Conservation (phyloP, 2,797 vertebrate species). For the Mus spretus region DNA sequence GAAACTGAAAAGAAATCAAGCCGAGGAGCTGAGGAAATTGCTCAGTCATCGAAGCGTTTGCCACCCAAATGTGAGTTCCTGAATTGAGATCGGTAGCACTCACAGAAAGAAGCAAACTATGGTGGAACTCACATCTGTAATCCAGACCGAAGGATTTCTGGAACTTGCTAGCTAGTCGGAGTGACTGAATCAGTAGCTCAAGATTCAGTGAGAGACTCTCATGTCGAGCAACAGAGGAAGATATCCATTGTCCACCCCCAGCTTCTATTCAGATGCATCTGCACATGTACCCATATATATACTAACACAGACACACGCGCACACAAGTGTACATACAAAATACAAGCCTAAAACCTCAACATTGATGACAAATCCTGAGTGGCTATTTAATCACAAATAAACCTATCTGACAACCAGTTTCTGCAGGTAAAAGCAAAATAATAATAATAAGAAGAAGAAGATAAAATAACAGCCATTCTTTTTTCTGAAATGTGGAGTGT, state of each 20-base stretch:
- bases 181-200: not conserved
- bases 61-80: too few species aligned
- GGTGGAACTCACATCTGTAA: not conserved
- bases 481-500: not conserved
- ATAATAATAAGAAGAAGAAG: not conserved
- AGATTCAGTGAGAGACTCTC: not conserved
- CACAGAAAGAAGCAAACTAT: not conserved
- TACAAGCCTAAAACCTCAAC: not conserved
- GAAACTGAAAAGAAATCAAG: conserved; percentile 20
- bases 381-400: not conserved
- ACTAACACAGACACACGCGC: not conserved
- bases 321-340: not conserved
- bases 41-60: too few species aligned
- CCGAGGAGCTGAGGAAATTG: too few species aligned
- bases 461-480: not conserved
- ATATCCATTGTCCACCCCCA: too few species aligned
- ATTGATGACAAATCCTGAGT: not conserved
- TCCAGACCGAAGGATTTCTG: not conserved
- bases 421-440: not conserved
- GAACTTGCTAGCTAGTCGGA: too few species aligned
- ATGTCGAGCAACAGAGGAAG: not conserved
- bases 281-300: too few species aligned
- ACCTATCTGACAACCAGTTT: not conserved
- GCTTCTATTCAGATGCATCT: not conserved
- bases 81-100: not conserved